Evolutionary conservation across 2,797 vertebrate species (phyloP), one percentile per base, ranked within the genome.

Genomic region (Bradypodion ventrale): DNA sequence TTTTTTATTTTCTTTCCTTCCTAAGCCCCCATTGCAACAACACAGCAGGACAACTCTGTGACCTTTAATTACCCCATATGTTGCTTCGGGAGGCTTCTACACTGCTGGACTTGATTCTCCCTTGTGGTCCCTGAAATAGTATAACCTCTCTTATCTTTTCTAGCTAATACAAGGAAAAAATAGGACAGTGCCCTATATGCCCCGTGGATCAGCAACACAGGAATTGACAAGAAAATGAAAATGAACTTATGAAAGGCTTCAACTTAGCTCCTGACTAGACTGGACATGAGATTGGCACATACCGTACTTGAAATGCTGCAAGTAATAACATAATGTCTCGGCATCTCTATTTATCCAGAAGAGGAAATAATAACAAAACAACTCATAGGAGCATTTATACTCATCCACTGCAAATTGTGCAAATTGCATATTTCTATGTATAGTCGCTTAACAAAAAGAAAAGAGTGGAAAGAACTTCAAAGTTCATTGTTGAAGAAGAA

Each of bases 301-400:
- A 72, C 15, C 40, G 37, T 6, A 72, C 15, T 23, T 4, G 23
- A 40, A 63, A 49, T 73, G 15, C 19, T 63, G 68, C 59, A 27
- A 78, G 16, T 5, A 83, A 25, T 21, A 32, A 75, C 40, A 49
- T 68, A 59, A 25, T 23, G 32, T 40, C 15, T 25, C 62, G 25
- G 10, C 27, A 52, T 56, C 32, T 73, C 56, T 32, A 60, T 72
- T 60, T 44, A 32, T 66, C 72, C 19, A 19, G 40, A 23, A 59
- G 63, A 56, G 15, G n/a, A 66, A 84, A 79, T 52, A 84, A 65
- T 65, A 78, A 63, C 35, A 19, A 76, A 70, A 21, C 29, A 78
- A 7, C 65, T 69, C 10, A 27, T 32, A 72, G 62, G 21, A 37
- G 0, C 32, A 46, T 56, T 44, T 62, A 35, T 46, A 59, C 42